Evolutionary conservation across 2,113 vertebrate genomes (phyloP), one percentile per base, ranked within the genome.

Genomic region (Blennius ocellaris): DNA sequence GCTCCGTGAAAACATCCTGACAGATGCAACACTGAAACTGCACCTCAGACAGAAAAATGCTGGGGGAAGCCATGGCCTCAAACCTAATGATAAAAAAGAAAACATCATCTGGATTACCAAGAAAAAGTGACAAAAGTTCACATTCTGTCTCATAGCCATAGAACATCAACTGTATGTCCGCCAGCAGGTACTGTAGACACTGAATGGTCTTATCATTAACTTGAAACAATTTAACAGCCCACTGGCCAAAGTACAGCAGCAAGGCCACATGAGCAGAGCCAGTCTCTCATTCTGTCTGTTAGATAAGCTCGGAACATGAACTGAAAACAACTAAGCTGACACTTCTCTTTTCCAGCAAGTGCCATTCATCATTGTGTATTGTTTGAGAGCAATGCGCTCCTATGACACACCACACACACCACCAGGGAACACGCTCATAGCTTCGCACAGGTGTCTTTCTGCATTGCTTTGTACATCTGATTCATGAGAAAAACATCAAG

Each of bases 21-120:
- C 92, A 93, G 69, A 93, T 74, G 59, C 52, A 83, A n/a, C 91
- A 93, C 44, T 78, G 77, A 59, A 92, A 91, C 81, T 90, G 90
- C 47, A 62, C 75, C 9, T 89, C 90, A 49, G 87, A 87, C 66
- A 92, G 63, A 45, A 80, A 14, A 5, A 49, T 3, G 5, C 47
- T 21, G 7, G 69, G 37, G 41, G 65, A 78, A 11, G 89, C 69
- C 91, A 93, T 93, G 56, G 7, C 69, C 83, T 80, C 14, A 21
- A 17, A 36, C 56, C 39, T 5, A 17, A 44, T 43, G 14, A 39
- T 0, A 59, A 37, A 73, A 56, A 30, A 30, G 21, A 30, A 30
- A 30, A 30, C 21, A 4, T 2, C 4, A 30, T 30, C 2, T 30
- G 21, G 21, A 30, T 30, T 30, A 30, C 21, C 21, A 30, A 30